Evolutionary conservation across 2,797 vertebrate species (phyloP).

Genomic region (Salmo trutta): DNA sequence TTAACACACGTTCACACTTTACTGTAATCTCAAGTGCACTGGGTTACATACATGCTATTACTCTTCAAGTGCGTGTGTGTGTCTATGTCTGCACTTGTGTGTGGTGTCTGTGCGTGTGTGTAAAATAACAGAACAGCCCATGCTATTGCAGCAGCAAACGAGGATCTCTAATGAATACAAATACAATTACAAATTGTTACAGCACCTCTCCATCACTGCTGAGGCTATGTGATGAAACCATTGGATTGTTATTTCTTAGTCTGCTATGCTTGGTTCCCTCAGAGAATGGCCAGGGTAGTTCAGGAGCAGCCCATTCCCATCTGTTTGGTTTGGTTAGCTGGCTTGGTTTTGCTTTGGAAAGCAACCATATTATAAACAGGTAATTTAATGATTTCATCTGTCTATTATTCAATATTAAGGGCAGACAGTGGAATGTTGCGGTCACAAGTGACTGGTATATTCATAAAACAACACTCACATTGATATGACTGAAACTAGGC

Average conservation of each 20-base stretch:
- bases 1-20: constrained; percentile 35
- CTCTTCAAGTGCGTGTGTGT: not conserved
- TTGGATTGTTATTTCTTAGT: not conserved
- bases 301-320: not conserved
- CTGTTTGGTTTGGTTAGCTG: not conserved
- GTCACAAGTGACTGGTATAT: not conserved
- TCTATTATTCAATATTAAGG: not conserved
- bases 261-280: no score
- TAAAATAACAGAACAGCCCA: not conserved
- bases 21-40: not conserved
- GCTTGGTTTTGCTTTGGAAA: not conserved
- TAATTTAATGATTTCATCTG: not conserved
- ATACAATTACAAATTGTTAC: no score
- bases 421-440: not conserved
- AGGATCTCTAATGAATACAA: no score
- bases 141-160: not conserved
- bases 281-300: not conserved
- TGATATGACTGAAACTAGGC: not conserved
- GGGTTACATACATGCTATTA: not conserved
- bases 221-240: no score
- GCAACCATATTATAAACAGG: not conserved
- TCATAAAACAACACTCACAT: not conserved
- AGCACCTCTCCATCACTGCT: not conserved
- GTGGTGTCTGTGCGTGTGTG: not conserved
- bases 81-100: not conserved